Base-by-base conservation (phyloP, 2,113 vertebrate species). In the Merops nubicus region DNA sequence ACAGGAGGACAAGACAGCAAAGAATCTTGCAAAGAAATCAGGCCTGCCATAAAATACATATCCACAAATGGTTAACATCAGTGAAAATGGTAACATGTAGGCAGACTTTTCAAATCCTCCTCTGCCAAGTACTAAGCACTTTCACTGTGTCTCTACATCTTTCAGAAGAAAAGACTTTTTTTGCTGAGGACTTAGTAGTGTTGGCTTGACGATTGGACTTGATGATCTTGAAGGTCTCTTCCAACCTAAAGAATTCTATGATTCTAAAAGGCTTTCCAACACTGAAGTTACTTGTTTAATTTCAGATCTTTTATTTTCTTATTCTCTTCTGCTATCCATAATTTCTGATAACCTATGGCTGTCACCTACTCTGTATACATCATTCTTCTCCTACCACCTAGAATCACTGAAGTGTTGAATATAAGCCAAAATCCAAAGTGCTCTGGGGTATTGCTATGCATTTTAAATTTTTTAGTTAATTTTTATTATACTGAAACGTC, bases 401-500 rank as follows among this genome's bases (percentile, higher is more conserved):
- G 25, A 45, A 89, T 51, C 29, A 79, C 0, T 48, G 40, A 93
- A 69, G 8, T 63, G 45, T 10, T 87, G 36, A 45, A 31, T 48
- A 50, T n/a, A 87, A 92, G 60, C 12, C 51, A 91, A 85, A 87
- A 47, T 69, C 23, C 31, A 23, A 19, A 79, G n/a, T 48, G 5
- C 36, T 87, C 21, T 64, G 34, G 42, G 36, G 31, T 85, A 82
- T 31, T 87, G 51, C 69, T 75, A 38, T 34, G 31, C n/a, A 86
- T 72, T 91, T 88, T 67, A 23, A 47, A 59, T 47, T 50, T 94
- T 84, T 89, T 25, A 69, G 56, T 51, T 93, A 53, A 40, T 84
- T 93, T 94, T 88, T 91, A 91, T 74, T 89, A 54, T 47, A 85
- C 56, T 64, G 87, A 79, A 92, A 28, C 43, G 85, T 17, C 36